These are phyloP conservation scores for Fragum whitleyi DNA, from an alignment of 2,888 invertebrate genomes.

Conservation along the genomic window DNA sequence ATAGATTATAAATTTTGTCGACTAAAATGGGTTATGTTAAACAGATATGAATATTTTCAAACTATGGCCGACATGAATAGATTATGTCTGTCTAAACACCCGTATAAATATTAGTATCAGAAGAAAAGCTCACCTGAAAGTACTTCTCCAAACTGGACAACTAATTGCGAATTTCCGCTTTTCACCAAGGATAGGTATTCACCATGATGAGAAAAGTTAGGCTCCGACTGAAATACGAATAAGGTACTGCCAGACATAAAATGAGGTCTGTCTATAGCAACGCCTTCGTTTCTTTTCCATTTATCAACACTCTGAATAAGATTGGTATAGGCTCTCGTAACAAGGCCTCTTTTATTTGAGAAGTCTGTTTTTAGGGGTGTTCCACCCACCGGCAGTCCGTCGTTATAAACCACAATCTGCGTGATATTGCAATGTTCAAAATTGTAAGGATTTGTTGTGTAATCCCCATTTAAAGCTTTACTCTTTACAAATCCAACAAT, in stretches of 20 bases:
- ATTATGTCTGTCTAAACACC: too few species aligned
- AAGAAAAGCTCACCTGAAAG: not conserved
- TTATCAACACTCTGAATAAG: conserved; percentile 38
- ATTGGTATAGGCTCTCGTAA: conserved; percentile 38
- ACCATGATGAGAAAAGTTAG: conserved; percentile 38
- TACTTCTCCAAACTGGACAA: conserved; percentile 1
- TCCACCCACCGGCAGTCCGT: conserved; percentile 52
- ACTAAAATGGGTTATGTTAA: not conserved
- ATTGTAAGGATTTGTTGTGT: conserved; percentile 52
- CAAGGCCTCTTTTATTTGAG: not conserved
- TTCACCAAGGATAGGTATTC: conserved; percentile 40
- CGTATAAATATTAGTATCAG: not conserved
- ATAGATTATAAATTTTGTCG: too few species aligned
- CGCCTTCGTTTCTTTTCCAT: conserved; percentile 50
- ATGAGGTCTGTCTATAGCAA: conserved; percentile 23
- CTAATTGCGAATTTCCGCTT: conserved; percentile 33
- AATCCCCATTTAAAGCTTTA: conserved; percentile 41
- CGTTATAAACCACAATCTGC: conserved; percentile 43
- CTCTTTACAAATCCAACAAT: conserved; percentile 48
- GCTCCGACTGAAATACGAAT: conserved; percentile 41
- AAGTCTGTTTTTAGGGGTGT: conserved; percentile 37
- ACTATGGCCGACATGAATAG: too few species aligned
- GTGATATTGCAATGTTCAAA: conserved; percentile 50
- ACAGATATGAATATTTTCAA: not conserved
- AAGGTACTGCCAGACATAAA: conserved; percentile 28